Evolutionary conservation across 2,888 invertebrate species (phyloP), one percentile per base, ranked within the genome.

Genomic region (Scaptomyza caliginosa): DNA sequence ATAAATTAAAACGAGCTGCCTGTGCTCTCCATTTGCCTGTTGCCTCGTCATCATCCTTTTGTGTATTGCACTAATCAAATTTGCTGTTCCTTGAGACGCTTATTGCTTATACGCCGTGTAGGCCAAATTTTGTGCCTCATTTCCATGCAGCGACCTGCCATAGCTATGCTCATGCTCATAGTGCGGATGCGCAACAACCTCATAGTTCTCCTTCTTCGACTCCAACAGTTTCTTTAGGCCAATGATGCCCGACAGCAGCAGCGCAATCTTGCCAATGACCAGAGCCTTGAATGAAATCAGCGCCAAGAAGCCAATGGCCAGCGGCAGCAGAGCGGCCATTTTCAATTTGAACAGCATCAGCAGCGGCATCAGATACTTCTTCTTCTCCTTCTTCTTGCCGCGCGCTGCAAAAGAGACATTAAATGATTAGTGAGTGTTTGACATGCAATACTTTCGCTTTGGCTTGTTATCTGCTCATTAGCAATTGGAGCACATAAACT

Each of bases 271-370:
- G 83, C 96, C 96, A 77, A 96, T 93, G 88, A 96, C 92, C 77
- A 97, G 93, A 67, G 96, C 96, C 93, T 97, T 96, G 93, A 96
- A 94, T 38, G 96, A 96, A 42, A 96, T 93, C 69, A 96, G 93
- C 54, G 96, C 96, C 84, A 96, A 94, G 77, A 93, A 93, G 77
- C 95, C 96, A 59, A 96, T 93, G 85, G 95, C 94, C 75, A 96
- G 92, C 26, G 96, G 96, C 81, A 96, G 94, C 70, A 96, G 92
- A 26, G 95, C 94, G 74, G 95, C 95, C 60, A 94, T 94, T 92
- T 96, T 96, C 90, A 96, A 92, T 89, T 96, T 95, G 89, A 96
- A 92, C 58, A 96, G 93, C 85, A 96, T 92, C 80, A 96, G 92
- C 90, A 96, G 93, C 39, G 96, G 95, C 89, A 95, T 90, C 84